Evolutionary conservation across 2,888 invertebrate species (phyloP).

Genomic region (Mesochorus sp.): DNA sequence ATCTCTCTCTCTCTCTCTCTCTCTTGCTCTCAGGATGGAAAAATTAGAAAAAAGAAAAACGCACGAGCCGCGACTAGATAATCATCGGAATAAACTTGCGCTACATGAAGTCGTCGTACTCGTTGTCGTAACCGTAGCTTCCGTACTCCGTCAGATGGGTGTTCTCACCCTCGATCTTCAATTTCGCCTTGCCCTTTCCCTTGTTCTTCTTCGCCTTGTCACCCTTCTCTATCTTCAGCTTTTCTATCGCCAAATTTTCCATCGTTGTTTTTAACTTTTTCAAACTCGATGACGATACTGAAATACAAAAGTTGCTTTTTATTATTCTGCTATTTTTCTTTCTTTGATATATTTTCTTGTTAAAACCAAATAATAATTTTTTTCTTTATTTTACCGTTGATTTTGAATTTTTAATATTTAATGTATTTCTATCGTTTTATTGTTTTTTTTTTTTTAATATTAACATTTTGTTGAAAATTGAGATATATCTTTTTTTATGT

Average conservation of each 20-base stretch:
- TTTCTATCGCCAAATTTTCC: conserved; percentile 93
- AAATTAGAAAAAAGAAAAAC: background rate
- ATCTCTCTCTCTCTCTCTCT: background rate
- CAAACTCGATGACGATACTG: conserved; percentile 91
- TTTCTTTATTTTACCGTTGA: background rate
- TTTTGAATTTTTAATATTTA: background rate
- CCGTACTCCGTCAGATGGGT: conserved; percentile 85
- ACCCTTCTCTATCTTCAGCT: conserved; percentile 92
- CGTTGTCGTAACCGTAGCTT: conserved; percentile 86
- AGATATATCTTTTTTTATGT: too few species aligned
- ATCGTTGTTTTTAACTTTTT: conserved; percentile 93
- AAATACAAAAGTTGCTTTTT: conserved; percentile 68
- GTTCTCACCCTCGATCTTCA: conserved; percentile 89
- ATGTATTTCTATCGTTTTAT: too few species aligned
- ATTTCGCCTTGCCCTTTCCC: conserved; percentile 91
- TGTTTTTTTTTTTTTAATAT: too few species aligned
- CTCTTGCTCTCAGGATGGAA: background rate
- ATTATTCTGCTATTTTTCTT: too few species aligned
- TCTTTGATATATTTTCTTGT: background rate
- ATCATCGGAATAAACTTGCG: conserved; percentile 69
- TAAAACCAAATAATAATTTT: background rate
- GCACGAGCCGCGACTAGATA: conserved; percentile 63
- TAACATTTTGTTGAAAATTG: too few species aligned
- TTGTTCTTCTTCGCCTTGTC: conserved; percentile 90
- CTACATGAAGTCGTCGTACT: conserved; percentile 93